Percentiles rank a stretch among this genome's conserved stretches.
phyloP scores from a whole-genome alignment of 2,888 invertebrate genomes.

The Diabrotica balteata region DNA sequence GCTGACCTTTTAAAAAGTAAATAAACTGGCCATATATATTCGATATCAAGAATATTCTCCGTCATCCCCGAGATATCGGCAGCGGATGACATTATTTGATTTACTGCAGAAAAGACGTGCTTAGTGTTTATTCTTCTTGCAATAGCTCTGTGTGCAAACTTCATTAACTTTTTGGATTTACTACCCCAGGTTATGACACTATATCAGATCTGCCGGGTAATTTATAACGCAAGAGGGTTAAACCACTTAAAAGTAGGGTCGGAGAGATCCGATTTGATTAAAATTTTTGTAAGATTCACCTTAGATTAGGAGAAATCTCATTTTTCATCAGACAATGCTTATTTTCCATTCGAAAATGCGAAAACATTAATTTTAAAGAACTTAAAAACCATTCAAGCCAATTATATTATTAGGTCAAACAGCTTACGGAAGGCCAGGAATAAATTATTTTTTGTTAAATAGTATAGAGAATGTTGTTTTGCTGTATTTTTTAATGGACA shows the following conservation, averaged over 20 bases:
- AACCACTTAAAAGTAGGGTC: conserved; percentile 37
- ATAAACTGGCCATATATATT: conserved; percentile 52
- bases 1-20: conserved; percentile 42
- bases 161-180: conserved; percentile 46
- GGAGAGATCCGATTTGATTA: conserved; percentile 36
- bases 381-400: too few species aligned
- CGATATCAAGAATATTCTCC: conserved; percentile 46
- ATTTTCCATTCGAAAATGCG: too few species aligned
- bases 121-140: conserved; percentile 41
- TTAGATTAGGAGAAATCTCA: neutral
- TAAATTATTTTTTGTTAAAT: too few species aligned
- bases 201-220: conserved; percentile 46
- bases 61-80: conserved; percentile 47
- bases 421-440: too few species aligned
- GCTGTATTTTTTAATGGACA: too few species aligned
- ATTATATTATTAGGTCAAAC: too few species aligned
- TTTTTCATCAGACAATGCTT: too few species aligned
- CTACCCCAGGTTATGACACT: conserved; percentile 43
- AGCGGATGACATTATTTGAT: conserved; percentile 45
- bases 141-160: conserved; percentile 37
- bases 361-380: too few species aligned
- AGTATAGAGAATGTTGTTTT: too few species aligned
- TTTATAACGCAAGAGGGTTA: conserved; percentile 48
- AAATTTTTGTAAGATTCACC: conserved; percentile 33
- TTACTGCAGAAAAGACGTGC: conserved; percentile 47